phyloP scores from a whole-genome alignment of 2,113 vertebrate species.

The Prolemur simus region DNA sequence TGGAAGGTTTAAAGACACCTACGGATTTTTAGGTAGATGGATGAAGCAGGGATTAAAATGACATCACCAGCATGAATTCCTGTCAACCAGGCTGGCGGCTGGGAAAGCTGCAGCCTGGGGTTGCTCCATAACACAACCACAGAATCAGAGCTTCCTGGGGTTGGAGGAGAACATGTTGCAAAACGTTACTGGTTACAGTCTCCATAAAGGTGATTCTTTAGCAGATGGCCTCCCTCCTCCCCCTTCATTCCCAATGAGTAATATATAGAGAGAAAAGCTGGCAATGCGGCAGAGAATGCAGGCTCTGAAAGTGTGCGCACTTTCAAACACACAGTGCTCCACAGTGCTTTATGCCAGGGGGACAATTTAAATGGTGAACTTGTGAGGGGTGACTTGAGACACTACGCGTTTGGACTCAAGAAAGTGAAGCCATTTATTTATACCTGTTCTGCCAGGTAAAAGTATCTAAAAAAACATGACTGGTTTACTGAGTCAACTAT shows the following conservation, averaged over 20 bases:
- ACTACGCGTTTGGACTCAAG: background rate
- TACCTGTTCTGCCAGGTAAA: background rate
- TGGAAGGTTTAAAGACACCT: background rate
- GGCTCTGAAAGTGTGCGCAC: background rate
- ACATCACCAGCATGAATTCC: background rate
- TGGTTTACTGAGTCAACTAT: background rate
- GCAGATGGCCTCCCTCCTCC: background rate
- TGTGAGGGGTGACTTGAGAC: background rate
- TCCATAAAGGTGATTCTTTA: background rate
- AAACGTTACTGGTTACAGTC: background rate
- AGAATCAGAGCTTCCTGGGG: background rate
- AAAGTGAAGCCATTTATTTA: background rate
- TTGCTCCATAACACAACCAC: background rate
- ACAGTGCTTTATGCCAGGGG: background rate
- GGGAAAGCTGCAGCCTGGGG: background rate
- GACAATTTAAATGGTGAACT: background rate
- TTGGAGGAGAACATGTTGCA: background rate
- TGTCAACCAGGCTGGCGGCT: background rate
- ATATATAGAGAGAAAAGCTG: background rate
- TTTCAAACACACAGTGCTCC: background rate
- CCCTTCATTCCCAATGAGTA: background rate
- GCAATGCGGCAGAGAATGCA: background rate
- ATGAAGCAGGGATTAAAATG: slow-evolving; percentile 18
- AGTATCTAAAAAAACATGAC: background rate
- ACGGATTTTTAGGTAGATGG: slow-evolving; percentile 36